Evolutionary conservation across 37 sponge, comb jelly and placozoan genomes (phyloP), one percentile per base, ranked within the genome.

Genomic region (Diacarnus erythraeanus): DNA sequence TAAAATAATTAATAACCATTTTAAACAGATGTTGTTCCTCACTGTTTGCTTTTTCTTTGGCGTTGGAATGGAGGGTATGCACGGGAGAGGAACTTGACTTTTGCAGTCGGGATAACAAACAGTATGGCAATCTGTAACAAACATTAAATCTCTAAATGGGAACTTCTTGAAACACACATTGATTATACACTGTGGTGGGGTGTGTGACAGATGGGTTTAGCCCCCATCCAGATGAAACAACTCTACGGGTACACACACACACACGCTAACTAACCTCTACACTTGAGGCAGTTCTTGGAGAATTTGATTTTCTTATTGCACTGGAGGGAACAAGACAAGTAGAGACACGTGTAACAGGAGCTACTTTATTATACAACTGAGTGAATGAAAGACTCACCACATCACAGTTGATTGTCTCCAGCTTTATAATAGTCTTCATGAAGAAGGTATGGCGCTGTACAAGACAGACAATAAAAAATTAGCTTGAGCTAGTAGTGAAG

Each of bases 101-200:
- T 89, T 83, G 43, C 97, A 97, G 26, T 91, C 88, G 18, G 73
- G 64, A 42, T 94, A 93, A 30, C 90, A 90, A 35, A 91, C 79
- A 2, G 84, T 77, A 34, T 80, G 80, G 43, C 97, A 97, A 67
- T 94, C 97, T 97, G 72, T 17, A n/a, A n/a, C n/a, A n/a, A n/a
- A n/a, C n/a, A n/a, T n/a, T n/a, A n/a, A n/a, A n/a, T n/a, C n/a
- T n/a, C n/a, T n/a, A n/a, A n/a, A n/a, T 3, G n/a, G n/a, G 64
- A 63, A 20, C 64, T 63, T 63, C 25, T n/a, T n/a, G n/a, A n/a
- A n/a, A n/a, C n/a, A n/a, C n/a, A n/a, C n/a, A n/a, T n/a, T n/a
- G n/a, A n/a, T n/a, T n/a, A 20, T n/a, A n/a, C n/a, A n/a, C n/a
- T n/a, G n/a, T n/a, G n/a, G n/a, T n/a, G n/a, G n/a, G n/a, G n/a